Evolutionary conservation across 2,797 vertebrate species (phyloP), one percentile per base, ranked within the genome.

Genomic region (Gouania willdenowi): DNA sequence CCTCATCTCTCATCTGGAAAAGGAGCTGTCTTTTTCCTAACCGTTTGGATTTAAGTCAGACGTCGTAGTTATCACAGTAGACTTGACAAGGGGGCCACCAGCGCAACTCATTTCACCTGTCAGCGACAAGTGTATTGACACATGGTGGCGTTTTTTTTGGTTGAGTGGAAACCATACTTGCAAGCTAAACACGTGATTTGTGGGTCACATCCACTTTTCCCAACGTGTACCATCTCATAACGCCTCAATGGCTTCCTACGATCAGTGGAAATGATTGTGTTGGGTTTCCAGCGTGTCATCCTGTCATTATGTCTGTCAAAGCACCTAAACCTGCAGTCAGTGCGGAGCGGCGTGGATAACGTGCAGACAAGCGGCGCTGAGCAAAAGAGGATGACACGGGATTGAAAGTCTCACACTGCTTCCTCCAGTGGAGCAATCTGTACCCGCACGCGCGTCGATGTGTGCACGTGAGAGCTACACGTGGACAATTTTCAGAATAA

Each of bases 91-190:
- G 48, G n/a, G 58, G 71, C 71, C 56, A 64, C 53, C 23, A 53
- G 29, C 24, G 34, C 61, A 67, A 65, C 54, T 75, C 68, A 66
- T 79, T 77, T 62, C 66, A 71, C 65, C 64, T 57, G 76, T 72
- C 66, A 65, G 51, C 52, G 19, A 56, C 3, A 0, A 48, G 37
- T 28, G 46, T 53, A 58, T 51, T 70, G 72, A 73, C 62, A 71
- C 41, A 41, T 9, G 26, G 53, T 15, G 6, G 23, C 5, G n/a
- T 52, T 68, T 73, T 61, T 35, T n/a, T 68, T 20, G 31, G 55
- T 54, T 74, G 63, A 75, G 41, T 26, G 27, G 41, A 66, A 71
- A 67, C 34, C 48, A 32, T 45, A 35, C 75, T 66, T 60, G 27
- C 36, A 36, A 55, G 30, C 56, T 66, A 75, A 67, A 66, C 39